A percentile compares a stretch with the other conserved stretches of the same genome.
phyloP scores from a whole-genome alignment of 1,140 invertebrate species.

The Acromyrmex heyeri region DNA sequence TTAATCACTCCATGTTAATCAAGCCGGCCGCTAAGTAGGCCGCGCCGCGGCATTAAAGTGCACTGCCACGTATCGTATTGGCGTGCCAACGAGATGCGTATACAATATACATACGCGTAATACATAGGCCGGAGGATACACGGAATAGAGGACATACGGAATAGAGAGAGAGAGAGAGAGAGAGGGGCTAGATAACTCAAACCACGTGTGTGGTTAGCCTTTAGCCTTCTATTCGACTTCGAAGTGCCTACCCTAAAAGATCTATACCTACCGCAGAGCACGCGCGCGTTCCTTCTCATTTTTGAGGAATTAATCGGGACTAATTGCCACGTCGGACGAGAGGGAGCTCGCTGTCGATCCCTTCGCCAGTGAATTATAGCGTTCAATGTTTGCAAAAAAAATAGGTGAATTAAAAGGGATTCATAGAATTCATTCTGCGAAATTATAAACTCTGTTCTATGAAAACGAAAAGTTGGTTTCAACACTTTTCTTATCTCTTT shows the following conservation, averaged over 20 bases:
- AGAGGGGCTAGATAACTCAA: not conserved
- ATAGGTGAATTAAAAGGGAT: constrained; percentile 14
- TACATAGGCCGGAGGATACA: constrained; percentile 26
- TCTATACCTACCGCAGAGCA: constrained; percentile 81
- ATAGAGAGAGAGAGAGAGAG: not conserved
- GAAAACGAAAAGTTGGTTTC: constrained; percentile 1
- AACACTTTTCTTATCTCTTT: not conserved
- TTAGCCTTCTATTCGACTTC: constrained; percentile 75
- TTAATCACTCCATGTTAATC: constrained; percentile 85
- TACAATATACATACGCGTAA: constrained; percentile 33
- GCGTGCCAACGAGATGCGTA: constrained; percentile 39
- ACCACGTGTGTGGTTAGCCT: constrained; percentile 72
- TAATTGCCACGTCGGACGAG: constrained; percentile 76
- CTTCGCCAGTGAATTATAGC: constrained; percentile 44
- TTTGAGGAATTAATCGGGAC: constrained; percentile 81
- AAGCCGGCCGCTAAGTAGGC: constrained; percentile 83
- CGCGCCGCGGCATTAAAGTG: constrained; percentile 80
- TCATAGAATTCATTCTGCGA: constrained; percentile 20
- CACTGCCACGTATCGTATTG: constrained; percentile 70
- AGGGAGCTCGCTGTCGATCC: constrained; percentile 22
- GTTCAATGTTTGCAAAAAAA: constrained; percentile 23
- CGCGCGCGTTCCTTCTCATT: constrained; percentile 73
- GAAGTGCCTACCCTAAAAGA: constrained; percentile 45
- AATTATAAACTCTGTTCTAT: constrained; percentile 10
- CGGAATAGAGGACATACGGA: not conserved